Evolutionary conservation across 2,888 invertebrate species (phyloP).

Genomic region (Enoplolaimus lenunculus): DNA sequence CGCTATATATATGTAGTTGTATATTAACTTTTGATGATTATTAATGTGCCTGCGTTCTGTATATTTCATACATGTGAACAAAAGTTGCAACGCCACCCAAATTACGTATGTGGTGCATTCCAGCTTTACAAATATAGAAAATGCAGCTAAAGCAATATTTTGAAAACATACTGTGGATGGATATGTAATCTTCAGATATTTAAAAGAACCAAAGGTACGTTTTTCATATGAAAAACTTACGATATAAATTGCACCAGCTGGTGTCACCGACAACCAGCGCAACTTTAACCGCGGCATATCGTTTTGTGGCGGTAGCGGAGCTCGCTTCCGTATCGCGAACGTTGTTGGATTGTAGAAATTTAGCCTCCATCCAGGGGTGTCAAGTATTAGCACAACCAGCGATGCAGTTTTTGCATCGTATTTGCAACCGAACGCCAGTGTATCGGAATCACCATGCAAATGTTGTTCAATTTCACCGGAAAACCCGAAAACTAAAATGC

Average conservation of each 20-base stretch:
- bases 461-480: not conserved
- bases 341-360: not conserved
- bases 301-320: not conserved
- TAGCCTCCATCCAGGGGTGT: slow-evolving; percentile 5
- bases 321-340: not conserved
- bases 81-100: no score
- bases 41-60: no score
- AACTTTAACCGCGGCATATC: not conserved
- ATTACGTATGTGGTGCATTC: no score
- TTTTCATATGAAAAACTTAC: no score
- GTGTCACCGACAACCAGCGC: not conserved
- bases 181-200: no score
- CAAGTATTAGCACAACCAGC: slow-evolving; percentile 6
- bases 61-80: no score
- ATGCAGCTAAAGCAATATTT: no score
- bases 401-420: not conserved
- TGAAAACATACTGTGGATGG: no score
- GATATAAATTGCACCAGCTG: not conserved
- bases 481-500: not conserved
- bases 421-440: not conserved
- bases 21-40: no score
- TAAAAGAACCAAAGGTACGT: no score
- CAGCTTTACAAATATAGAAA: no score
- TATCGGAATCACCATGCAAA: not conserved
- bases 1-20: no score